Percentiles rank a stretch among this genome's conserved stretches.
Evolutionary conservation across 2,888 invertebrate genomes (phyloP).

Genomic region (Cheilosia impressa): DNA sequence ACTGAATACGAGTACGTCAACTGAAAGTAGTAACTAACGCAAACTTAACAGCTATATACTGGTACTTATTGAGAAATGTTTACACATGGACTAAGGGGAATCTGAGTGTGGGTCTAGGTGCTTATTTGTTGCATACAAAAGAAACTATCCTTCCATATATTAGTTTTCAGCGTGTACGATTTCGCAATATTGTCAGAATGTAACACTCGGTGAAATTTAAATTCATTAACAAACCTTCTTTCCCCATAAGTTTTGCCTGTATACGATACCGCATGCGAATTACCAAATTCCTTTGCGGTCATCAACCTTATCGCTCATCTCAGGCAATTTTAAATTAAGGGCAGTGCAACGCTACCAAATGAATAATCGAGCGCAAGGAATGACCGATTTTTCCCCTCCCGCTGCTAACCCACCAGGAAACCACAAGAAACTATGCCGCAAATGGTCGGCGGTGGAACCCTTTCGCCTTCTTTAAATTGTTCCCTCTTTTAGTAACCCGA

Average conservation of each 20-base stretch:
- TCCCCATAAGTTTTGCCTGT: neutral
- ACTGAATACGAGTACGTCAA: constrained; percentile 5
- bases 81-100: too few relatives aligned
- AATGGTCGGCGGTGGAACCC: constrained; percentile 16
- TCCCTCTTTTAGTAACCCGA: neutral
- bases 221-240: too few relatives aligned
- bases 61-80: too few relatives aligned
- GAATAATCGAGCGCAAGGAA: constrained; percentile 52
- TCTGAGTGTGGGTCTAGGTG: too few relatives aligned
- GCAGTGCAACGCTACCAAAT: constrained; percentile 5
- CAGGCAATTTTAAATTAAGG: constrained; percentile 42
- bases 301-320: constrained; percentile 43
- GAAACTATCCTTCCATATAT: too few relatives aligned
- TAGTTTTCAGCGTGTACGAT: too few relatives aligned
- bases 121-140: too few relatives aligned
- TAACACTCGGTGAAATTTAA: too few relatives aligned
- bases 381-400: constrained; percentile 24
- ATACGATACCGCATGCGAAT: neutral
- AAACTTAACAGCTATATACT: too few relatives aligned
- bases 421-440: constrained; percentile 1
- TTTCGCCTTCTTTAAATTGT: constrained; percentile 24
- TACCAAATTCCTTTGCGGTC: constrained; percentile 50
- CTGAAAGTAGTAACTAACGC: neutral
- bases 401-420: constrained; percentile 43
- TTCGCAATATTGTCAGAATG: too few relatives aligned